Conservation (phyloP, 2,888 invertebrate genomes). For the Erannis defoliaria region DNA sequence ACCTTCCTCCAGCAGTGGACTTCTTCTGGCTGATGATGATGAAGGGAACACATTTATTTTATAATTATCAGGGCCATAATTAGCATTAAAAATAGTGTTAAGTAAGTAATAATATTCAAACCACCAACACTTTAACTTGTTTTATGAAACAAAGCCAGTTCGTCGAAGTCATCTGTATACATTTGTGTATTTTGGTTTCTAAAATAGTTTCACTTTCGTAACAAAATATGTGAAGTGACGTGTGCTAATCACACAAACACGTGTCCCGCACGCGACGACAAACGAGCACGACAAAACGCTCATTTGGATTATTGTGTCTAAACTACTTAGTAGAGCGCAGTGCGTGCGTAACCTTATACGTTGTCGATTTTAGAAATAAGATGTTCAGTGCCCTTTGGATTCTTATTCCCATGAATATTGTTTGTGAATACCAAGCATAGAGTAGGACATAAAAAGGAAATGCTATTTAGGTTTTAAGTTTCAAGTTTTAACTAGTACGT, state of each 20-base stretch:
- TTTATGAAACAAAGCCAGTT: no score
- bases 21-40: no score
- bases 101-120: no score
- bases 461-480: no score
- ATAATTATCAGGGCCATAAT: no score
- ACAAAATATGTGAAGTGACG: slow-evolving; percentile 37
- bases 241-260: slow-evolving; percentile 61
- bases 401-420: neutral
- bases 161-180: no score
- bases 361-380: neutral
- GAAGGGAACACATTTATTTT: no score
- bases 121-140: no score
- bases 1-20: no score
- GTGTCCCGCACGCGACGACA: slow-evolving; percentile 75
- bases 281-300: slow-evolving; percentile 70
- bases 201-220: neutral
- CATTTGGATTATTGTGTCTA: slow-evolving; percentile 73
- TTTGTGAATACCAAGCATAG: neutral
- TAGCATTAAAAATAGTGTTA: no score
- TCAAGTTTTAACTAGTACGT: no score
- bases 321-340: slow-evolving; percentile 68
- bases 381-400: slow-evolving; percentile 4
- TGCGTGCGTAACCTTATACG: slow-evolving; percentile 56
- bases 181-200: neutral
- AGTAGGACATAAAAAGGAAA: no score